Evolutionary conservation across 2,113 vertebrate genomes (phyloP).

Genomic region (Ancistrus triradiatus): DNA sequence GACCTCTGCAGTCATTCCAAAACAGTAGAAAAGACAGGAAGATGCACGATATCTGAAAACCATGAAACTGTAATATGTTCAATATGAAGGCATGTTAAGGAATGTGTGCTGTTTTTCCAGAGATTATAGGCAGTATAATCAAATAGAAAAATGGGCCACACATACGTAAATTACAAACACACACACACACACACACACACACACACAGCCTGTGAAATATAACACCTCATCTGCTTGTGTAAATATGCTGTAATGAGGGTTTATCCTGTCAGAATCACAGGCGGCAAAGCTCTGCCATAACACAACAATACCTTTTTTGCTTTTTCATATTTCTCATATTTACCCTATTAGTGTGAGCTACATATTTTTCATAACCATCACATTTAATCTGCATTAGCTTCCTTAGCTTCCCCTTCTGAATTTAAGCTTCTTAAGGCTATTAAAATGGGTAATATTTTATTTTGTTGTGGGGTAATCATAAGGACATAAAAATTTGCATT

Average conservation of each 20-base stretch:
- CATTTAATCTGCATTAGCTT: neutral
- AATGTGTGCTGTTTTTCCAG: neutral
- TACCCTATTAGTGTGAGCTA: conserved; percentile 5
- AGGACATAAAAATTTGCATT: too few relatives aligned
- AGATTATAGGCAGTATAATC: too few relatives aligned
- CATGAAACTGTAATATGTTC: neutral
- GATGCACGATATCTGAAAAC: too few relatives aligned
- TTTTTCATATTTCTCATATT: neutral
- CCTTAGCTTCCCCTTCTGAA: neutral
- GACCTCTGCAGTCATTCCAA: neutral
- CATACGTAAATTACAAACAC: neutral
- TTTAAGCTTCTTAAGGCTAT: conserved; percentile 16
- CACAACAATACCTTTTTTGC: neutral
- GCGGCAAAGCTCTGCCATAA: conserved; percentile 4
- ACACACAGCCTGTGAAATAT: conserved; percentile 10
- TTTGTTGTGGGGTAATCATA: too few relatives aligned
- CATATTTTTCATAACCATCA: conserved; percentile 15
- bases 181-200: neutral
- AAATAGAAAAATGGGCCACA: too few relatives aligned
- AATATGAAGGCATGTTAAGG: neutral
- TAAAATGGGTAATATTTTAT: neutral
- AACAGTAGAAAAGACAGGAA: too few relatives aligned
- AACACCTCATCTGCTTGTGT: conserved; percentile 21
- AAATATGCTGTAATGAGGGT: conserved; percentile 29
- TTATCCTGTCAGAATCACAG: conserved; percentile 21